phyloP scores from a whole-genome alignment of 2,888 invertebrate species.

The Sepiola atlantica region DNA sequence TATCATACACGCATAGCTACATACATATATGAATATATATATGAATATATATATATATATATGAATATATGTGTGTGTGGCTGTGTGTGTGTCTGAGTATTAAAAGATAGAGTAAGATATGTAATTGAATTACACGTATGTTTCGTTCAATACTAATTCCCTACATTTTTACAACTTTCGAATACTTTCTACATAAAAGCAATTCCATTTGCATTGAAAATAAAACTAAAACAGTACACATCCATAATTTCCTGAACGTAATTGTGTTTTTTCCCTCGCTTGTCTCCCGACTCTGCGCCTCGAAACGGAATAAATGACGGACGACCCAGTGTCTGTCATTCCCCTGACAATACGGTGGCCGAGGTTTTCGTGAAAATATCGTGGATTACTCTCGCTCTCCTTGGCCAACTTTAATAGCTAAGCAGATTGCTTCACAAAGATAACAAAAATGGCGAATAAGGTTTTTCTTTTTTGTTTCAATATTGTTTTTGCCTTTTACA shows the following conservation, averaged over 20 bases:
- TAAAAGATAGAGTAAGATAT: not conserved
- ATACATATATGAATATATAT: no score
- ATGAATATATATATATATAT: not conserved
- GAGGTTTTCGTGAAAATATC: not conserved
- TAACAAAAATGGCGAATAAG: not conserved
- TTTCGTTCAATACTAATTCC: not conserved
- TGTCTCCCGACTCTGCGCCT: not conserved
- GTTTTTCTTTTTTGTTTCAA: not conserved
- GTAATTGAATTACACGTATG: not conserved
- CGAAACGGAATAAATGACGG: not conserved
- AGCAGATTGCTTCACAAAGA: not conserved
- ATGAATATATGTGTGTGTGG: not conserved
- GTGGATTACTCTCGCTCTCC: not conserved
- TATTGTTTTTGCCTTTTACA: no score
- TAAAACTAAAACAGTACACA: not conserved
- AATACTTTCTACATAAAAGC: not conserved
- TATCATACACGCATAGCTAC: no score
- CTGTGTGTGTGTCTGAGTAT: not conserved
- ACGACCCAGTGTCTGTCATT: not conserved
- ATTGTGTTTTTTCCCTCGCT: not conserved
- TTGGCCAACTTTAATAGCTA: not conserved
- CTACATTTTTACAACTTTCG: not conserved
- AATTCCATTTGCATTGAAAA: slow-evolving; percentile 15
- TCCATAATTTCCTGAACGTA: not conserved
- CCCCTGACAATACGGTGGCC: not conserved